Base-by-base conservation (phyloP, 2,113 vertebrate species). In the Oryzias celebensis region DNA sequence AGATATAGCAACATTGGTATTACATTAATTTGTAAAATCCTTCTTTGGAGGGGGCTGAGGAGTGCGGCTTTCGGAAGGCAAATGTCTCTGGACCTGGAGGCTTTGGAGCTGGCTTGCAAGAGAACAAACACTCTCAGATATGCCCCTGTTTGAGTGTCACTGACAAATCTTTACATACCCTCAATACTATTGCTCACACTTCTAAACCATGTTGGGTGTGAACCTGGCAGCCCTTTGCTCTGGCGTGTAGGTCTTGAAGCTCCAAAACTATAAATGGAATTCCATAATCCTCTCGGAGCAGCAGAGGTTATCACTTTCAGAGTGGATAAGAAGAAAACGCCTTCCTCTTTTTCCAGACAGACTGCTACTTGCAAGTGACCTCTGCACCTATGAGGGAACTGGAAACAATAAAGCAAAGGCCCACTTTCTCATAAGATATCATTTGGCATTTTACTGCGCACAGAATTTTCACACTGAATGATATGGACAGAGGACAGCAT, bases 371-470 rank as follows among this genome's bases (percentile, higher is more conserved):
- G 7, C 75, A 53, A 41, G 81, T 89, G 26, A 83, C 85, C 54
- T 88, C 48, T 45, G 18, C 12, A 49, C 78, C 65, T 42, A 52
- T 83, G 14, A 83, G 83, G 23, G 86, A 89, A 15, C 36, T 22
- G 12, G 57, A 88, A 31, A 74, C 77, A 83, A 87, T 28, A 46
- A 83, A n/a, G 87, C 87, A 5, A 77, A 85, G 13, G 76, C 54
- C 82, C 10, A 10, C 36, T 77, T 7, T 62, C 72, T 84, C 80
- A 3, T 85, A 86, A 46, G 88, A 90, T 67, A 83, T 89, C 50
- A 88, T 84, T 73, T 91, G 90, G 83, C 80, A 87, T 24, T 54
- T 81, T 44, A 68, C 58, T 5, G 52, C 62, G 26, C 48, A 77
- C 7, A 77, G 68, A 46, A 70, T 57, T 88, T 88, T 6, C 7